Conservation (phyloP, 2,888 invertebrate species). For the Sinohyriopsis cumingii region DNA sequence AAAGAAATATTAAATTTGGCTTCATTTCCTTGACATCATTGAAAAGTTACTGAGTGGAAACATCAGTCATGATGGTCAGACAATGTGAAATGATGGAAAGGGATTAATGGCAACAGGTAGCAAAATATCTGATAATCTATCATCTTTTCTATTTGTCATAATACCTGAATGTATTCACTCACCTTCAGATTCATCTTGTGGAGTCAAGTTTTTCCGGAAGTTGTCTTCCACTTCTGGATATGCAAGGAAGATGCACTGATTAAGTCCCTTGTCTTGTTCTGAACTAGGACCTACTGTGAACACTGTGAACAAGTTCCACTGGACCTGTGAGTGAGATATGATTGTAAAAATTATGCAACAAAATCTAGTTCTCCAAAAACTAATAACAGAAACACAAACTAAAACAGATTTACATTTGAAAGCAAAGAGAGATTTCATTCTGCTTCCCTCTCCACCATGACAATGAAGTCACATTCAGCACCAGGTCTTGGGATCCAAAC, state of each 20-base stretch:
- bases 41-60: not conserved
- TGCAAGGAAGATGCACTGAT: constrained; percentile 75
- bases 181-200: constrained; percentile 78
- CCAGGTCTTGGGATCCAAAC: too few relatives aligned
- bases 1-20: too few relatives aligned
- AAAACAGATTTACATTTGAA: too few relatives aligned
- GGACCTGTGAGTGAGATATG: constrained; percentile 74
- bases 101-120: not conserved
- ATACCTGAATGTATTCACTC: constrained; percentile 6
- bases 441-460: too few relatives aligned
- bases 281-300: constrained; percentile 45
- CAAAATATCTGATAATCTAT: too few relatives aligned
- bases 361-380: not conserved
- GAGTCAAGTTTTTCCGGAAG: constrained; percentile 71
- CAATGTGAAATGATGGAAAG: not conserved
- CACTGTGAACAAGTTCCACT: constrained; percentile 82
- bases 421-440: too few relatives aligned
- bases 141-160: too few relatives aligned
- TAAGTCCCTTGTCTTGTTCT: constrained; percentile 30
- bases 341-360: constrained; percentile 1
- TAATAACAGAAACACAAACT: too few relatives aligned
- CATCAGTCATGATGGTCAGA: not conserved
- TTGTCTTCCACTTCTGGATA: constrained; percentile 86
- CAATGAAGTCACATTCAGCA: too few relatives aligned
- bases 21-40: not conserved